Evolutionary conservation across 2,797 vertebrate species (phyloP).

Genomic region (Pseudochirops corinnae): DNA sequence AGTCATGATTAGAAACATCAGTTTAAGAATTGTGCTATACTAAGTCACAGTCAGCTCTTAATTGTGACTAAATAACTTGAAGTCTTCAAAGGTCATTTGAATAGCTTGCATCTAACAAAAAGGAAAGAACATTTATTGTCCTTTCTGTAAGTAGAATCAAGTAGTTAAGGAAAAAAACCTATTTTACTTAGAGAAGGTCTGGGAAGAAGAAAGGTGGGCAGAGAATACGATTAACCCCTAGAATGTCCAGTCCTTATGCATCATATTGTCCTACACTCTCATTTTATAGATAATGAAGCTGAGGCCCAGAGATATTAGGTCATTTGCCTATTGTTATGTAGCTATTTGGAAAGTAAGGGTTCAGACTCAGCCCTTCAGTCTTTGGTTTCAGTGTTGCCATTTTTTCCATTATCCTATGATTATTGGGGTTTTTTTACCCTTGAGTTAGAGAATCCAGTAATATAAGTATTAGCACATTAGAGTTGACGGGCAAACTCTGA

Average conservation of each 20-base stretch:
- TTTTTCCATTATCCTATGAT: constrained; percentile 52
- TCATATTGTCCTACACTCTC: background rate
- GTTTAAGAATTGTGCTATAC: constrained; percentile 8
- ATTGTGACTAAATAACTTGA: constrained; percentile 6
- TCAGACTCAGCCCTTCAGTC: background rate
- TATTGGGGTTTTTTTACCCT: background rate
- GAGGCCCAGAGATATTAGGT: background rate
- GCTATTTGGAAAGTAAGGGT: background rate
- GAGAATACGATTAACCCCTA: background rate
- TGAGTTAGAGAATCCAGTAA: constrained; percentile 31
- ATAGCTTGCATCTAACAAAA: constrained; percentile 18
- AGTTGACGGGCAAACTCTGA: constrained; percentile 24
- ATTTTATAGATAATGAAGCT: background rate
- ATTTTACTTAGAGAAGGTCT: constrained; percentile 54
- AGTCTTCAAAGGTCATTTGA: constrained; percentile 46
- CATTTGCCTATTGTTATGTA: background rate
- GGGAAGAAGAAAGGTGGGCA: background rate
- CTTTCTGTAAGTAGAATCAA: constrained; percentile 48
- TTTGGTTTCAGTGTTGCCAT: background rate
- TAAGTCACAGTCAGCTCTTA: constrained; percentile 55
- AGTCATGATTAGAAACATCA: constrained; percentile 54
- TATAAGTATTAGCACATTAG: constrained; percentile 50
- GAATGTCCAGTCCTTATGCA: background rate
- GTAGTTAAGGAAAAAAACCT: constrained; percentile 12
- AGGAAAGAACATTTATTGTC: constrained; percentile 41